Evolutionary conservation across 2,888 invertebrate species (phyloP), one percentile per base, ranked within the genome.

Genomic region (Andricus quercusramuli): DNA sequence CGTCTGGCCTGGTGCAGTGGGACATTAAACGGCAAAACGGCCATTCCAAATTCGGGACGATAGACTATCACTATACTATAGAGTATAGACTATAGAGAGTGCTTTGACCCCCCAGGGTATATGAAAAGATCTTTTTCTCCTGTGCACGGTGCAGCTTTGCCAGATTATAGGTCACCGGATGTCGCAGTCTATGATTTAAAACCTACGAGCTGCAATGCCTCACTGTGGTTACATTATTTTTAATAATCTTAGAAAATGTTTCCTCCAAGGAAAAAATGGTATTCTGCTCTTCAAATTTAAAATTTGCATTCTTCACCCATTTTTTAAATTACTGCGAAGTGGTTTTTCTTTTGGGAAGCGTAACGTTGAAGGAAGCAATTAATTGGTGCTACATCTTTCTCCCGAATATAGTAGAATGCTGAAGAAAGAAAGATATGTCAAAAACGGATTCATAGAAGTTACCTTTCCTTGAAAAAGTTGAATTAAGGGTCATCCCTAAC

Each of bases 1-100:
- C 32, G 74, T 74, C 74, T 74, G 74, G 74, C 9, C 74, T 56
- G 32, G 70, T 74, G 70, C 70, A 32, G 25, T 51, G 32, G 74
- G 66, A 20, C 32, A 66, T 66, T 66, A 66, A 66, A 66, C 17
- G 47, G 22, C 68, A 20, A 37, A 66, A 66, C 17, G 47, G 22
- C 68, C 59, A 59, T 59, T 51, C 25, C 68, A 9, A 70, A 70
- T 70, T 51, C 11, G 47, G 70, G 47, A 51, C 51, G 22, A 41
- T 67, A 67, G 37, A 37, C 37, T 9, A 37, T 9, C 9, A 8
- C 37, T 37, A 37, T 37, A 37, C 37, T 9, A 37, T 37, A 37
- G 1, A 1, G 1, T 9, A 8, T 9, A 37, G 1, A 1, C 9
- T 9, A 8, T 9, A 37, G 51, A 37, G 51, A 56, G 74, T 74